These are phyloP conservation scores for Noctua janthe DNA, from an alignment of 2,888 invertebrate species.

Conservation along the genomic window DNA sequence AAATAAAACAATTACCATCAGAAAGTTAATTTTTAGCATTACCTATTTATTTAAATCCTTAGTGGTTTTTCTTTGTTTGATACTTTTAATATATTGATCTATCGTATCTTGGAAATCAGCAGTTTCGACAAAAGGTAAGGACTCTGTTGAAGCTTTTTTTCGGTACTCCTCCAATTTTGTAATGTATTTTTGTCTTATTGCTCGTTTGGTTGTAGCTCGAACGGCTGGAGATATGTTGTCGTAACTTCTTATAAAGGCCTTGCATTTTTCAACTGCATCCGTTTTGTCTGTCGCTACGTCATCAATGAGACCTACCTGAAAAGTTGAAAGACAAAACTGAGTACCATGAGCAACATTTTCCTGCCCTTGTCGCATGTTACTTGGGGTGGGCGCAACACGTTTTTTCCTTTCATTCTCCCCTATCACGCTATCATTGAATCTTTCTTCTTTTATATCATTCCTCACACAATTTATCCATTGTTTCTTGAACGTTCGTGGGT, in stretches of 20 bases:
- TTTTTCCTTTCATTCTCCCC: neutral
- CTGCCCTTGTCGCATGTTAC: neutral
- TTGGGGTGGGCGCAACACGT: neutral
- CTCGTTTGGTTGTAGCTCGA: conserved; percentile 87
- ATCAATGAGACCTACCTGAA: conserved; percentile 92
- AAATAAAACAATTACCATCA: neutral
- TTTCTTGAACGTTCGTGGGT: neutral
- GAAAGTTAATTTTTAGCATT: neutral
- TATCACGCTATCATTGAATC: neutral
- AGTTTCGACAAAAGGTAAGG: conserved; percentile 88
- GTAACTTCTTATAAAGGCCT: conserved; percentile 91
- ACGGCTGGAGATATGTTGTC: conserved; percentile 90
- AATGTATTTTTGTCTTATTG: conserved; percentile 84
- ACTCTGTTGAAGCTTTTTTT: conserved; percentile 90
- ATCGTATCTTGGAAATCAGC: conserved; percentile 92
- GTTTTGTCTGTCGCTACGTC: conserved; percentile 92
- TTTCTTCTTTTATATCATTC: neutral
- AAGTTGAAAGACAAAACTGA: conserved; percentile 14
- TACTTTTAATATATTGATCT: conserved; percentile 91
- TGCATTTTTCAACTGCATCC: conserved; percentile 91
- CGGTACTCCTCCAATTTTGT: conserved; percentile 88
- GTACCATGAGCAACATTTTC: neutral
- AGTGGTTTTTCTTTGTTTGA: conserved; percentile 88
- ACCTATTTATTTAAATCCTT: conserved; percentile 64
- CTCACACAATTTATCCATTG: neutral